Percentiles rank a stretch among this genome's conserved stretches.
These are phyloP conservation scores for Pseudorhiza aurosa DNA, from an alignment of 30 jellyfish, hydroid and myxozoan species.

Conservation along the genomic window DNA sequence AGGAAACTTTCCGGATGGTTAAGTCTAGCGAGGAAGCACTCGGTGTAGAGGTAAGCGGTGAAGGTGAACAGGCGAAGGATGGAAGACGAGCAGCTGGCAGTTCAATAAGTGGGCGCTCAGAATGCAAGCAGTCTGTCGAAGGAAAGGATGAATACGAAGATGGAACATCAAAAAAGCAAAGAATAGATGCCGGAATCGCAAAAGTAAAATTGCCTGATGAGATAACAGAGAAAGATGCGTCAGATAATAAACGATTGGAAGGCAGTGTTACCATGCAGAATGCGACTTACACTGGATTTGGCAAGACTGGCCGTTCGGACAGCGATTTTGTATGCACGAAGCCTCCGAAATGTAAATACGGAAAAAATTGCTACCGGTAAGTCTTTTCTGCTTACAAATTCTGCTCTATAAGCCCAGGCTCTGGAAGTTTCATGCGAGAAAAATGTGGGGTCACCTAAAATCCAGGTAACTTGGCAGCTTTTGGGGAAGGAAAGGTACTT, in stretches of 20 bases:
- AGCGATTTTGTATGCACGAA: conserved; percentile 1
- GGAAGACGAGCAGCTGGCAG: neutral
- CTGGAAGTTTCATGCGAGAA: too few species aligned
- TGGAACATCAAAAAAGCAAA: neutral
- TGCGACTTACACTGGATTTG: neutral
- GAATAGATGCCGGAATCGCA: neutral
- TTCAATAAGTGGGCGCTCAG: neutral
- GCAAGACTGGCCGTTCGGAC: neutral
- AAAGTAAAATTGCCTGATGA: neutral
- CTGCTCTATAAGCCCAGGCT: too few species aligned
- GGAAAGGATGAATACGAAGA: neutral
- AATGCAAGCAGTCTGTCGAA: neutral
- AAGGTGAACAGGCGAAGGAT: neutral
- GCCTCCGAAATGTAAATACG: conserved; percentile 61
- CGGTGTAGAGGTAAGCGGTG: too few species aligned
- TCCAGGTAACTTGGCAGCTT: too few species aligned
- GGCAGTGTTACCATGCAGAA: neutral
- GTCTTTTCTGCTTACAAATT: too few species aligned
- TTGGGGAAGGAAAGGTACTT: too few species aligned
- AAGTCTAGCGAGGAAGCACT: too few species aligned
- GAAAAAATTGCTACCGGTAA: conserved; percentile 63
- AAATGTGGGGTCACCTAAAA: too few species aligned
- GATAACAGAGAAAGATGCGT: neutral
- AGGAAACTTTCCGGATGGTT: too few species aligned
- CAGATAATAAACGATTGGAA: neutral